phyloP scores from a whole-genome alignment of 2,888 invertebrate species.

The Eupithecia tripunctaria region DNA sequence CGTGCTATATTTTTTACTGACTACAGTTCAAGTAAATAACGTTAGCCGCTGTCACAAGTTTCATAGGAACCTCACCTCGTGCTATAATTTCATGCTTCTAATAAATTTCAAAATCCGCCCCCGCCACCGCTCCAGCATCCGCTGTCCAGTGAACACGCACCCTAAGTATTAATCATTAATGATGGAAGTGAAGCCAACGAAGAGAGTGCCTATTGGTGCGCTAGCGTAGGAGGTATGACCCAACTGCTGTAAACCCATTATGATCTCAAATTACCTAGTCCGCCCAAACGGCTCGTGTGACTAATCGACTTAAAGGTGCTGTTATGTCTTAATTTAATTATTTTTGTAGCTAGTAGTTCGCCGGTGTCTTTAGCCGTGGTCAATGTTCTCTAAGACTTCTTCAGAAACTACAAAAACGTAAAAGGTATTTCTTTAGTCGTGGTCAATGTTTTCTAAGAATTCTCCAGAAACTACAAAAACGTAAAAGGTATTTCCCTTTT shows the following conservation, averaged over 20 bases:
- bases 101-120: background rate
- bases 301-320: constrained; percentile 82
- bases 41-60: background rate
- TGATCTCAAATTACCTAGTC: constrained; percentile 79
- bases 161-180: constrained; percentile 67
- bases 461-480: too few relatives aligned
- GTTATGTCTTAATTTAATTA: constrained; percentile 84
- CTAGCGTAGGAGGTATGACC: constrained; percentile 72
- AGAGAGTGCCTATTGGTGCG: constrained; percentile 70
- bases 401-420: background rate
- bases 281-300: constrained; percentile 82
- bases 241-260: constrained; percentile 77
- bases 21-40: background rate
- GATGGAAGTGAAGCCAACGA: constrained; percentile 72
- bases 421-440: too few relatives aligned
- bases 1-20: background rate
- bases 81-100: background rate
- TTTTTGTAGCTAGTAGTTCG: constrained; percentile 41
- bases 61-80: background rate
- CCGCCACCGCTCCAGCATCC: background rate
- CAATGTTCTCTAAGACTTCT: background rate
- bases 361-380: constrained; percentile 12
- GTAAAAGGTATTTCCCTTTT: too few relatives aligned
- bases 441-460: too few relatives aligned
- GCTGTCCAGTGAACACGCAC: constrained; percentile 4